phyloP scores from a whole-genome alignment of 1,140 invertebrate species.

The Megalopta genalis region DNA sequence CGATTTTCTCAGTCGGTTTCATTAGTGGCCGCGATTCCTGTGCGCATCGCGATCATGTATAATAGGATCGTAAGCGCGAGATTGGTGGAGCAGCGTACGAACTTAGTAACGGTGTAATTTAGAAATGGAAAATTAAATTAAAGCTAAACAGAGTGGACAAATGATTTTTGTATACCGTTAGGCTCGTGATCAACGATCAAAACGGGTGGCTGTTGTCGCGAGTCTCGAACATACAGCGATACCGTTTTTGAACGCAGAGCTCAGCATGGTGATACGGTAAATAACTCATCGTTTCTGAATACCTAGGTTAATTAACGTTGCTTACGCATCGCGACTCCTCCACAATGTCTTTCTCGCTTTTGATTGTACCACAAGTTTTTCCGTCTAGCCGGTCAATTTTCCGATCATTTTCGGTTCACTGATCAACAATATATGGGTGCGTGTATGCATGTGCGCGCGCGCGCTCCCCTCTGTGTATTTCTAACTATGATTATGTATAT shows the following conservation, averaged over 20 bases:
- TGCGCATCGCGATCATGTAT: constrained; percentile 37
- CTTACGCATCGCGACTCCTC: constrained; percentile 20
- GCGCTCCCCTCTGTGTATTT: no score
- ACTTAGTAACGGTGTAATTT: constrained; percentile 48
- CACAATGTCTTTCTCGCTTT: neutral
- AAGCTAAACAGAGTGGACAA: constrained; percentile 38
- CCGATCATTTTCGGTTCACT: neutral
- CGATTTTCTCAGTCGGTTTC: neutral
- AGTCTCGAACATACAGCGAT: constrained; percentile 67
- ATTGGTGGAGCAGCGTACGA: constrained; percentile 34
- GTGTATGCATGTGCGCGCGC: neutral
- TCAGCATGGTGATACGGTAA: constrained; percentile 79
- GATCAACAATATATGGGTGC: neutral
- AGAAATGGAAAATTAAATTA: constrained; percentile 53
- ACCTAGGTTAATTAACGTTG: constrained; percentile 42
- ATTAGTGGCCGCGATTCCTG: neutral
- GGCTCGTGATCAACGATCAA: constrained; percentile 46
- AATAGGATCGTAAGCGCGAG: constrained; percentile 35
- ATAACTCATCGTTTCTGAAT: constrained; percentile 37
- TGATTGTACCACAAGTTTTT: neutral
- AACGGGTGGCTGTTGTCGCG: constrained; percentile 69
- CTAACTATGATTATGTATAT: no score
- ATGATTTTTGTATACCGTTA: constrained; percentile 43
- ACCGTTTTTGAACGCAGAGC: constrained; percentile 75
- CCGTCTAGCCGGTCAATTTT: neutral